Base-by-base conservation (phyloP, 2,888 invertebrate species). In the Aspidapion aeneum region DNA sequence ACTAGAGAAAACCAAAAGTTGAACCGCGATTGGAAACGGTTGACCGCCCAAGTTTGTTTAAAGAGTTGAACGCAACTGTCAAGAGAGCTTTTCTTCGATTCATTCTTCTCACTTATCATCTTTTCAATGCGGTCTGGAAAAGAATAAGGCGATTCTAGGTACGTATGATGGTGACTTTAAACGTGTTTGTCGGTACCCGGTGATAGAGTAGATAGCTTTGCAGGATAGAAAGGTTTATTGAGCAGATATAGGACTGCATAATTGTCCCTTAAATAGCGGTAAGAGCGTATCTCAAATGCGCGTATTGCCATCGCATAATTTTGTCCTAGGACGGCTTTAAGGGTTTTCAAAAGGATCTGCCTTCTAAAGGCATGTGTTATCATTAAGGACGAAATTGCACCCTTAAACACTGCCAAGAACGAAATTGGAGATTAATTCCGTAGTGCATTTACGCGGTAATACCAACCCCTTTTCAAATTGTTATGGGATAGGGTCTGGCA, bases 371-470 rank as follows among this genome's bases (percentile, higher is more conserved):
- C 52, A 18, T 18, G 19, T 52, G 19, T 52, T 19, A 52, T 52
- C 19, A 52, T 52, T 52, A 18, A n/a, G 18, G 52, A n/a, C 52
- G 19, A 52, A 52, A 52, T n/a, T 52, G 52, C 52, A 52, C 52
- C 52, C 19, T 35, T 35, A 35, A 52, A 52, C 52, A 18, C 7
- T 52, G 52, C 52, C 52, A 52, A 52, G 52, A 52, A 52, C 19
- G 52, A 18, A 18, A 52, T 52, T 52, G 52, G 18, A 52, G 52
- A 52, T 52, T 52, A 52, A 52, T 52, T 52, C 52, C n/a, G 52
- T 5, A 5, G 17, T n/a, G 52, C 52, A 19, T 19, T 52, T 19
- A 52, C 52, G 35, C n/a, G 17, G 17, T 52, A 52, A 52, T 52
- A 52, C 52, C 52, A n/a, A 5, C 35, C 52, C 17, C 52, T 52